phyloP scores from a whole-genome alignment of 2,113 vertebrate genomes.

The Notechis scutatus region DNA sequence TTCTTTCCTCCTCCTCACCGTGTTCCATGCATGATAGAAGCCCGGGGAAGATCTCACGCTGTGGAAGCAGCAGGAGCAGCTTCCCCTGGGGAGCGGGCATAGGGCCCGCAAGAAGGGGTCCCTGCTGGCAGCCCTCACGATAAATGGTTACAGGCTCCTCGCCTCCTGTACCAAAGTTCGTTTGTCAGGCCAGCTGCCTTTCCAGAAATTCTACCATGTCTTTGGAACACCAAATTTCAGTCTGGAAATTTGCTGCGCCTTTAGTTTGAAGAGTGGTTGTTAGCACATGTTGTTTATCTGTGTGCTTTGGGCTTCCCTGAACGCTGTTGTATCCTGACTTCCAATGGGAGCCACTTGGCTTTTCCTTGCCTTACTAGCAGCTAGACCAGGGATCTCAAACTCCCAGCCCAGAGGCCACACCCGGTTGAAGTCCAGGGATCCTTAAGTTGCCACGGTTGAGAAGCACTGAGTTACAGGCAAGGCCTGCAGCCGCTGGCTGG shows the following conservation, averaged over 20 bases:
- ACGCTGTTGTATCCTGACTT: neutral
- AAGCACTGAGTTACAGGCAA: neutral
- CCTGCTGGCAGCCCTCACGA: slow-evolving; percentile 42
- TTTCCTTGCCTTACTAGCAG: neutral
- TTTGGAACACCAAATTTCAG: slow-evolving; percentile 21
- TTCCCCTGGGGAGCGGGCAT: neutral
- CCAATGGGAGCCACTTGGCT: neutral
- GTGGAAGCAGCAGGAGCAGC: neutral
- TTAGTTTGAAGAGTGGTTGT: slow-evolving; percentile 3
- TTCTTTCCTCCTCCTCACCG: slow-evolving; percentile 28
- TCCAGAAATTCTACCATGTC: neutral
- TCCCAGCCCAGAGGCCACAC: neutral
- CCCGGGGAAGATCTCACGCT: neutral
- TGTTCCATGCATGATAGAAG: slow-evolving; percentile 23
- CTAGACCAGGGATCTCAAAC: neutral
- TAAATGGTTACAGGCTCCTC: neutral
- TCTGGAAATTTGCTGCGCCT: slow-evolving; percentile 25
- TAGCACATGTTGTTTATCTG: slow-evolving; percentile 9
- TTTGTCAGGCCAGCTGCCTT: slow-evolving; percentile 13
- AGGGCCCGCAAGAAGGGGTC: neutral
- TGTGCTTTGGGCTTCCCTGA: neutral
- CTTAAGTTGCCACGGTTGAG: neutral
- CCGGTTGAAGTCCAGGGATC: neutral
- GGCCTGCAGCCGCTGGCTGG: neutral
- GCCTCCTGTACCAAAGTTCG: neutral